A percentile compares a stretch with the other conserved stretches of the same genome.
These are phyloP conservation scores for Aphelenchoides avenae DNA, from an alignment of 1,140 invertebrate species.

Conservation along the genomic window DNA sequence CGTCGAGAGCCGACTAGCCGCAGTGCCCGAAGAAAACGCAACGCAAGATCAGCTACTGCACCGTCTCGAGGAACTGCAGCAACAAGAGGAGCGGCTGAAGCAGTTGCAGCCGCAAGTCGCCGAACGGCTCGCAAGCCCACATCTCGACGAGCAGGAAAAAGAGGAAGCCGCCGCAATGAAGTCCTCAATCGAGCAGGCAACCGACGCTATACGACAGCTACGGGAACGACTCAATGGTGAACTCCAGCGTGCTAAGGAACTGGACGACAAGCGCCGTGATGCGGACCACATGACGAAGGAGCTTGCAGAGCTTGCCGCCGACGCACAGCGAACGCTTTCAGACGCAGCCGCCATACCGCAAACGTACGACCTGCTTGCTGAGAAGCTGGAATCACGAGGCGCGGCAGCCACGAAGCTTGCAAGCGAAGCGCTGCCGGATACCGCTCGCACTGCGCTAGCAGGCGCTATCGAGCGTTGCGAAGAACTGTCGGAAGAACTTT, in stretches of 20 bases:
- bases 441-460: slow-evolving; percentile 10
- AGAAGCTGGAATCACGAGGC: slow-evolving; percentile 26
- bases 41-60: neutral
- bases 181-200: neutral
- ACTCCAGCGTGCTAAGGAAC: too few species aligned
- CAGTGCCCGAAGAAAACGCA: slow-evolving; percentile 1
- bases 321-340: slow-evolving; percentile 29
- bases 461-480: slow-evolving; percentile 19
- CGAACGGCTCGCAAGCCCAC: too few species aligned
- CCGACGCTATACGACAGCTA: neutral
- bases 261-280: too few species aligned
- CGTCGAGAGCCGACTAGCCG: slow-evolving; percentile 7
- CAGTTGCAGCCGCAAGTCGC: too few species aligned
- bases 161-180: neutral
- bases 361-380: slow-evolving; percentile 19
- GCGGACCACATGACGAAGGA: slow-evolving; percentile 14
- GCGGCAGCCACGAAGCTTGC: slow-evolving; percentile 10
- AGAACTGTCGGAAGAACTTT: slow-evolving; percentile 23
- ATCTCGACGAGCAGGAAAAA: slow-evolving; percentile 2
- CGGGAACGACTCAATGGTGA: neutral
- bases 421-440: slow-evolving; percentile 14
- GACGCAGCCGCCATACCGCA: slow-evolving; percentile 39
- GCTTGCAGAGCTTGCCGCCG: slow-evolving; percentile 27
- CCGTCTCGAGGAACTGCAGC: neutral
- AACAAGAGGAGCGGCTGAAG: neutral